phyloP scores from a whole-genome alignment of 2,888 invertebrate species.

The Blastobasis adustella region DNA sequence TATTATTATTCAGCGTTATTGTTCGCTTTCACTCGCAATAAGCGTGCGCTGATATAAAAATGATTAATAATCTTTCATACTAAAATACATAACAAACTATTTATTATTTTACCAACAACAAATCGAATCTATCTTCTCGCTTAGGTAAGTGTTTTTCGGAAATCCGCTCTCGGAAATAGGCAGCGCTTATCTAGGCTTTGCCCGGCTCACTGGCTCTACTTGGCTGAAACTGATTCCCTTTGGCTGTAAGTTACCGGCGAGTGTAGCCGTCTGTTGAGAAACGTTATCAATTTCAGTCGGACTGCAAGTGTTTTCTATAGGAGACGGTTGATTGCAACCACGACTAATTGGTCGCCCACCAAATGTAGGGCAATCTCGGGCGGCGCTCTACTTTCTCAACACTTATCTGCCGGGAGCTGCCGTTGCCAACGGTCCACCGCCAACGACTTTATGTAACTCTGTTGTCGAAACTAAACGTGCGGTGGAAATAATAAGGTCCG shows the following conservation, averaged over 20 bases:
- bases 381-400: slow-evolving; percentile 68
- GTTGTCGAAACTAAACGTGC: slow-evolving; percentile 65
- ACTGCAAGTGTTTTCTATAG: slow-evolving; percentile 55
- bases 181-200: slow-evolving; percentile 10
- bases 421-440: slow-evolving; percentile 58
- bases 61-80: too few relatives aligned
- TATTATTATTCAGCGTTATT: too few relatives aligned
- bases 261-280: slow-evolving; percentile 36
- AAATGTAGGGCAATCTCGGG: slow-evolving; percentile 66
- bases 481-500: slow-evolving; percentile 49
- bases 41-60: too few relatives aligned
- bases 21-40: too few relatives aligned
- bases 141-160: background rate
- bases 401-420: slow-evolving; percentile 62
- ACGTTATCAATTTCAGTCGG: slow-evolving; percentile 50
- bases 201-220: slow-evolving; percentile 10
- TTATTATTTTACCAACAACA: background rate
- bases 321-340: slow-evolving; percentile 61
- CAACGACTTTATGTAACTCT: slow-evolving; percentile 66
- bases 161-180: background rate
- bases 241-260: slow-evolving; percentile 3
- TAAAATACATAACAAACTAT: background rate
- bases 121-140: background rate
- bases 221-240: background rate
- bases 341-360: slow-evolving; percentile 56